Evolutionary conservation across 2,888 invertebrate genomes (phyloP).

Genomic region (Tenthredo amoena): DNA sequence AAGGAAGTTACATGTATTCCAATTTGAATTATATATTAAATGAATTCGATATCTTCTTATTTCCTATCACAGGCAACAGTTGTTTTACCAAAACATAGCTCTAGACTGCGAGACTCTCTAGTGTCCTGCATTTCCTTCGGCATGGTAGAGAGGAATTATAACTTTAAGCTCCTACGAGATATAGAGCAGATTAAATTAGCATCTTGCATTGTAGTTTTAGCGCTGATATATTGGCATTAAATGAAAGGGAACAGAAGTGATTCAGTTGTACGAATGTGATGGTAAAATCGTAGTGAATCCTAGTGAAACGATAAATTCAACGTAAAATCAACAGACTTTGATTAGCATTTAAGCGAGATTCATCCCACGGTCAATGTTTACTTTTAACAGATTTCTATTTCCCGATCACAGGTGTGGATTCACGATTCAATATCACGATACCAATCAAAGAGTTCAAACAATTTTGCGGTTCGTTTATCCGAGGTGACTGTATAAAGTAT

Average conservation of each 20-base stretch:
- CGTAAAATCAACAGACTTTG: neutral
- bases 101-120: slow-evolving; percentile 4
- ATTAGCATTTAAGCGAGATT: neutral
- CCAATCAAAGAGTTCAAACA: neutral
- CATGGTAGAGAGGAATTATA: slow-evolving; percentile 3
- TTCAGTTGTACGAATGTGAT: neutral
- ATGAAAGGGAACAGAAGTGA: neutral
- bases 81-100: slow-evolving; percentile 30
- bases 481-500: no score
- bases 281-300: neutral
- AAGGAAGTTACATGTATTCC: neutral
- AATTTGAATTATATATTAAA: neutral
- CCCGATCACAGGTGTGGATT: neutral
- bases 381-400: neutral
- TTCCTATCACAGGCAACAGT: slow-evolving; percentile 36
- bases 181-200: neutral
- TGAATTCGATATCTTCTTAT: neutral
- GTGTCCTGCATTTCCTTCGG: slow-evolving; percentile 1
- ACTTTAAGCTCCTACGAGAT: neutral
- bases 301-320: neutral
- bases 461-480: slow-evolving; percentile 17
- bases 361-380: neutral
- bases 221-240: neutral
- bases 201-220: neutral
- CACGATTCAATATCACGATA: slow-evolving; percentile 13